These are phyloP conservation scores for Cyphomyrus discorhynchus DNA, from an alignment of 2,113 vertebrate species.

Conservation along the genomic window DNA sequence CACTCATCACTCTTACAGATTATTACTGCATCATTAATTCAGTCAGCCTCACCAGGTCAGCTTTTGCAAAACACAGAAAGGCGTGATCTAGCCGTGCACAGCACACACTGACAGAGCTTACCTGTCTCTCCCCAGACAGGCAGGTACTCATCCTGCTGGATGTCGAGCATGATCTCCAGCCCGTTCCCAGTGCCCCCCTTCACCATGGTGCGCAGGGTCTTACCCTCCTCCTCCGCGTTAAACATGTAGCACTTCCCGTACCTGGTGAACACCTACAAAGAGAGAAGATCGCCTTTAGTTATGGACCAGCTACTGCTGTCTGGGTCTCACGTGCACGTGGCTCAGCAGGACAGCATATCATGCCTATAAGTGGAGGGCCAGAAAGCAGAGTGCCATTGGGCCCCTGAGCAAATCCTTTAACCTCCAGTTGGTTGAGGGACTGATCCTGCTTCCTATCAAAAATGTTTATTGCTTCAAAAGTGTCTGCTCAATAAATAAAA, in stretches of 20 bases:
- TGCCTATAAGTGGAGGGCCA: not conserved
- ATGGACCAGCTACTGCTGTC: not conserved
- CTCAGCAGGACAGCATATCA: not conserved
- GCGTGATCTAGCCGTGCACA: not conserved
- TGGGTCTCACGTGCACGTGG: not conserved
- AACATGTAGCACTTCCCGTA: constrained; percentile 23
- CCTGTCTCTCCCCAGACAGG: constrained; percentile 19
- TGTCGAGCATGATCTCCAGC: constrained; percentile 21
- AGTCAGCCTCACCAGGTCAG: not conserved
- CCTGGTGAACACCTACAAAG: constrained; percentile 11
- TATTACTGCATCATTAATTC: not conserved
- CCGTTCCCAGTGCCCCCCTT: constrained; percentile 18
- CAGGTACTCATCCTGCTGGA: constrained; percentile 20
- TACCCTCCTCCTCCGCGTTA: constrained; percentile 15
- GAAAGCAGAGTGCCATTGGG: not conserved
- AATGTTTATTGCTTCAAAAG: not conserved
- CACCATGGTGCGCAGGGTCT: not conserved
- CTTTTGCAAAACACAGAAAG: not conserved
- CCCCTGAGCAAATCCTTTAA: not conserved
- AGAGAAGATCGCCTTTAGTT: not conserved
- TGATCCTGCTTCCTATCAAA: not conserved
- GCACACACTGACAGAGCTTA: not conserved
- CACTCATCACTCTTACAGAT: not conserved
- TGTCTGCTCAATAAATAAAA: not conserved
- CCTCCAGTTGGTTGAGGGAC: not conserved